Percentiles rank a stretch among this genome's conserved stretches.
phyloP scores from a whole-genome alignment of 1,140 invertebrate genomes.

The Neoseiulus cucumeris region DNA sequence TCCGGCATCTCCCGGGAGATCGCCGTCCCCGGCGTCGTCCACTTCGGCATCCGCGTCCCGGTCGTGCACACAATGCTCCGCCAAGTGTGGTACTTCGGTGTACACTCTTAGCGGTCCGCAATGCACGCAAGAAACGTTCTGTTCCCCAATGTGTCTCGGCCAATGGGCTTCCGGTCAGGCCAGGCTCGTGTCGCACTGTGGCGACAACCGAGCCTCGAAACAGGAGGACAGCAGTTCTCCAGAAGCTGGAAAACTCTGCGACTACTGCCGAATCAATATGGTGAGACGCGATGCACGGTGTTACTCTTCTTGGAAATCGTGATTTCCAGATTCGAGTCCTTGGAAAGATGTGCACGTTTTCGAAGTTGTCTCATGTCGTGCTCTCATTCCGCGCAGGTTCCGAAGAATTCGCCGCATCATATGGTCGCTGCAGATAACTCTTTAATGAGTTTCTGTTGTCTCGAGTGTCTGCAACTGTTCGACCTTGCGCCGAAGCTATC shows the following conservation, averaged over 20 bases:
- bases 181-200: neutral
- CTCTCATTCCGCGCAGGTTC: neutral
- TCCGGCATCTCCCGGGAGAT: too few species aligned
- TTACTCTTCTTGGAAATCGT: too few species aligned
- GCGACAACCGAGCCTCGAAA: neutral
- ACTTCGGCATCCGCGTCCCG: neutral
- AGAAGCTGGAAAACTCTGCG: neutral
- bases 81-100: constrained; percentile 9
- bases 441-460: neutral
- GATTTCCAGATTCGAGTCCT: too few species aligned
- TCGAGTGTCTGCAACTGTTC: constrained; percentile 3
- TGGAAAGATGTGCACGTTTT: neutral
- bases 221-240: neutral
- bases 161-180: constrained; percentile 10
- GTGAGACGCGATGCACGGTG: too few species aligned
- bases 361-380: too few species aligned
- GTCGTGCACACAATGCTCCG: neutral
- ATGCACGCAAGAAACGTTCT: constrained; percentile 9
- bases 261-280: neutral
- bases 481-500: neutral
- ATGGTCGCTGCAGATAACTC: constrained; percentile 9
- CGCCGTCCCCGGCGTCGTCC: too few species aligned
- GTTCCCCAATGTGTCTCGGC: neutral
- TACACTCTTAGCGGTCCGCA: constrained; percentile 7
- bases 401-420: constrained; percentile 6